Conservation (phyloP, 2,888 invertebrate genomes). For the Caenorhabditis zanzibari region DNA sequence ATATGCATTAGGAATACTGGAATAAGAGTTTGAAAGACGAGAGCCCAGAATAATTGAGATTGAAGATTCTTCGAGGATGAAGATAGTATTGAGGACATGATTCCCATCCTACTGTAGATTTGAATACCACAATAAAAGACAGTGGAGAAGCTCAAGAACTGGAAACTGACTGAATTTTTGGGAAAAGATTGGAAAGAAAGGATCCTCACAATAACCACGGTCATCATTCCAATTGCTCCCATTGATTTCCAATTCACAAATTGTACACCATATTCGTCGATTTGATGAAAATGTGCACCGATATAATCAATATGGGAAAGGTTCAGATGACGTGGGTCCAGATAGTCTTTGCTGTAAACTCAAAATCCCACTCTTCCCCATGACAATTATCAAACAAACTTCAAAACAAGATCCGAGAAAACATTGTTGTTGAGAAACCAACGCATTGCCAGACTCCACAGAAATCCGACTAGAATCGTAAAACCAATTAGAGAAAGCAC, state of each 20-base stretch:
- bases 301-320: neutral
- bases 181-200: too few species aligned
- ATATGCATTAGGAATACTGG: constrained; percentile 54
- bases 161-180: neutral
- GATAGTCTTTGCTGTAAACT: constrained; percentile 22
- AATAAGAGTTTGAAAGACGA: constrained; percentile 46
- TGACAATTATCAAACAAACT: neutral
- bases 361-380: neutral
- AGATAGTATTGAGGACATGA: constrained; percentile 14
- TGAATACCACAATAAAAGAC: constrained; percentile 13
- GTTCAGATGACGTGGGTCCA: constrained; percentile 8
- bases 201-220: constrained; percentile 1
- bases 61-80: constrained; percentile 16
- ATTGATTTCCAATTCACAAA: constrained; percentile 28
- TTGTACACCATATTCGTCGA: neutral
- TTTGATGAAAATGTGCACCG: constrained; percentile 26
- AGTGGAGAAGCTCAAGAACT: constrained; percentile 5
- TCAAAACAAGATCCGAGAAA: constrained; percentile 10
- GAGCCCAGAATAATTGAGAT: constrained; percentile 50
- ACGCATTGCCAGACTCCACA: neutral
- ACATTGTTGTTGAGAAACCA: neutral
- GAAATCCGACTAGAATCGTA: constrained; percentile 6
- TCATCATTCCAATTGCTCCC: constrained; percentile 9
- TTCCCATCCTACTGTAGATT: constrained; percentile 4
- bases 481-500: constrained; percentile 5